Conservation (phyloP, 2,888 invertebrate species). For the Salpingus planirostris region DNA sequence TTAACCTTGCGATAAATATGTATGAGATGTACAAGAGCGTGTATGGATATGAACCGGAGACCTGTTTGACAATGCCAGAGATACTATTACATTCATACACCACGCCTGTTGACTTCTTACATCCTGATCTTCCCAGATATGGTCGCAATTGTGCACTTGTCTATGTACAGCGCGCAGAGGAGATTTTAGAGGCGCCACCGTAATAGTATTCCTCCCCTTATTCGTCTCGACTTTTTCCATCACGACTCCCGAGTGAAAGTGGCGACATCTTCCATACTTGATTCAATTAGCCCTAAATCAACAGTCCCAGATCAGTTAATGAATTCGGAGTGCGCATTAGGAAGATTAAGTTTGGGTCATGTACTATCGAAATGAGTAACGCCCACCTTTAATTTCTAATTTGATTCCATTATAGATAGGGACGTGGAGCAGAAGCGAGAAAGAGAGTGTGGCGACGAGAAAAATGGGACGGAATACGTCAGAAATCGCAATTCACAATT, state of each 20-base stretch:
- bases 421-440: no score
- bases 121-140: slow-evolving; percentile 12
- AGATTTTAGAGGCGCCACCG: no score
- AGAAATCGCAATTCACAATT: no score
- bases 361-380: slow-evolving; percentile 13
- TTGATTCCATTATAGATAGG: slow-evolving; percentile 16
- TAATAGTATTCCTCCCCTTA: no score
- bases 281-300: slow-evolving; percentile 6
- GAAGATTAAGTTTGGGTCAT: slow-evolving; percentile 1
- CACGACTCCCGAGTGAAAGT: no score
- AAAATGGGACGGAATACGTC: no score
- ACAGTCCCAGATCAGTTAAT: slow-evolving; percentile 6
- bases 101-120: slow-evolving; percentile 16
- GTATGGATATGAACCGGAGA: slow-evolving; percentile 15
- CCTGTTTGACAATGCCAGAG: slow-evolving; percentile 15
- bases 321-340: slow-evolving; percentile 1
- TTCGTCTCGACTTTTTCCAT: no score
- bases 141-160: slow-evolving; percentile 9
- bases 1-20: slow-evolving; percentile 17
- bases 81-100: slow-evolving; percentile 17
- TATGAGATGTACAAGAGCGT: slow-evolving; percentile 15
- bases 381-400: slow-evolving; percentile 14
- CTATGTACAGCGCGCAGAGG: no score
- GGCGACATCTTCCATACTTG: no score
- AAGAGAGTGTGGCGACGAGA: no score